These are phyloP conservation scores for Aurelia coerulea DNA, from an alignment of 30 jellyfish, hydroid and myxozoan species.

Conservation along the genomic window DNA sequence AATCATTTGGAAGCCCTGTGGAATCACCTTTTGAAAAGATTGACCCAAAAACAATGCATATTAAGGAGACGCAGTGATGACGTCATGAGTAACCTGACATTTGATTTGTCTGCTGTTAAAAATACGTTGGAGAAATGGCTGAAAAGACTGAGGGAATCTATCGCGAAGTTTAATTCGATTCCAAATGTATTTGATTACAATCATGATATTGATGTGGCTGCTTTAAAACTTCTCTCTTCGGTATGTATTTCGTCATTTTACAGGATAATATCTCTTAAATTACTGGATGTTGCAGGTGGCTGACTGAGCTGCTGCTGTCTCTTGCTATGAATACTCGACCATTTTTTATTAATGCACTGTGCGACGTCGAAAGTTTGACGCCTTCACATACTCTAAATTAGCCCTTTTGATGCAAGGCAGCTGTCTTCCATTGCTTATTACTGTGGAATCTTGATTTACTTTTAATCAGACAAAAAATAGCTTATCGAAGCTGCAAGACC, in stretches of 20 bases:
- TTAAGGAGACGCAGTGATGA: slow-evolving; percentile 4
- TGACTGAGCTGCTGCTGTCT: too few relatives aligned
- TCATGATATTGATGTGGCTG: slow-evolving; percentile 20
- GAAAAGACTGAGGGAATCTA: slow-evolving; percentile 17
- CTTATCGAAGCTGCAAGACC: too few relatives aligned
- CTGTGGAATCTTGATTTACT: too few relatives aligned
- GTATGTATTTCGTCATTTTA: slow-evolving; percentile 13
- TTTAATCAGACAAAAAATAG: too few relatives aligned
- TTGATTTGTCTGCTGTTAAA: background rate
- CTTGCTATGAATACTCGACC: too few relatives aligned
- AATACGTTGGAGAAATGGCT: slow-evolving; percentile 23
- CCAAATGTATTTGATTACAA: slow-evolving; percentile 36
- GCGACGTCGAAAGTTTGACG: too few relatives aligned
- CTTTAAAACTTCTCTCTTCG: slow-evolving; percentile 32
- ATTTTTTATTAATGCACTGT: too few relatives aligned
- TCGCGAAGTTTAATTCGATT: slow-evolving; percentile 6
- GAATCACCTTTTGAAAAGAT: slow-evolving; percentile 49
- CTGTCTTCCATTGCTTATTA: too few relatives aligned
- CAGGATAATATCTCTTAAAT: too few relatives aligned
- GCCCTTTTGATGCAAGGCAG: too few relatives aligned
- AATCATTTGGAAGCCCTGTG: slow-evolving; percentile 67
- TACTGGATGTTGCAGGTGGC: too few relatives aligned
- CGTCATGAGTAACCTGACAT: background rate
- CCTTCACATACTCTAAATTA: too few relatives aligned
- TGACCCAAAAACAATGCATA: slow-evolving; percentile 32